Conservation (phyloP, 2,888 invertebrate genomes). For the Chloroclysta siterata region DNA sequence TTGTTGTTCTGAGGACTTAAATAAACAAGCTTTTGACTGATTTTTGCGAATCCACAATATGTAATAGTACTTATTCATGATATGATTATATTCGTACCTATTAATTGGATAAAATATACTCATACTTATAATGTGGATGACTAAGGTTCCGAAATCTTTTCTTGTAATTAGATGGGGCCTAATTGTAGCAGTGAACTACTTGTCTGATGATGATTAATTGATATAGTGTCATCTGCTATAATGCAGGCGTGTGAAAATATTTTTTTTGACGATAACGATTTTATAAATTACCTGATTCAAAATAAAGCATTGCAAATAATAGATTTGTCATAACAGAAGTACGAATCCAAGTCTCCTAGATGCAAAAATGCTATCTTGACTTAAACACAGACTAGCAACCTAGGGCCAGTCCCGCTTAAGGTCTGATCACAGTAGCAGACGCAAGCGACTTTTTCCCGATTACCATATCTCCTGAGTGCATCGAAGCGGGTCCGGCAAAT, state of each 20-base stretch:
- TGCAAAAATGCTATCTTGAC: conserved; percentile 24
- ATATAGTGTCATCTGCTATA: no score
- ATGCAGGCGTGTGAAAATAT: no score
- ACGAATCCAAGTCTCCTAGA: not conserved
- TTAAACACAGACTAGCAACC: conserved; percentile 22
- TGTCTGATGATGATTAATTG: no score
- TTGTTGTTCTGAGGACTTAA: not conserved
- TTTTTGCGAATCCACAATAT: not conserved
- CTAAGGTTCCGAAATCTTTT: no score
- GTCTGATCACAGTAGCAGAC: conserved; percentile 41
- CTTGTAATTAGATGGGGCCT: no score
- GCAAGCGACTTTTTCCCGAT: conserved; percentile 64
- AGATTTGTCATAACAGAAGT: not conserved
- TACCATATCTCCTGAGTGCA: conserved; percentile 75
- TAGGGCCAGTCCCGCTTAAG: conserved; percentile 40
- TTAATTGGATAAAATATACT: no score
- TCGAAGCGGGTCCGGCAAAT: conserved; percentile 67
- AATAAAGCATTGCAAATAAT: not conserved
- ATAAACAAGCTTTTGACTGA: not conserved
- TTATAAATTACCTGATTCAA: not conserved
- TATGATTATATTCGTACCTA: no score
- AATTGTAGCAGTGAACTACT: no score
- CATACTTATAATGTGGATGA: no score
- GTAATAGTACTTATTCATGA: no score
- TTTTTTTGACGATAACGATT: no score